Evolutionary conservation across 2,888 invertebrate genomes (phyloP), one percentile per base, ranked within the genome.

Genomic region (Pilophorus perplexus): DNA sequence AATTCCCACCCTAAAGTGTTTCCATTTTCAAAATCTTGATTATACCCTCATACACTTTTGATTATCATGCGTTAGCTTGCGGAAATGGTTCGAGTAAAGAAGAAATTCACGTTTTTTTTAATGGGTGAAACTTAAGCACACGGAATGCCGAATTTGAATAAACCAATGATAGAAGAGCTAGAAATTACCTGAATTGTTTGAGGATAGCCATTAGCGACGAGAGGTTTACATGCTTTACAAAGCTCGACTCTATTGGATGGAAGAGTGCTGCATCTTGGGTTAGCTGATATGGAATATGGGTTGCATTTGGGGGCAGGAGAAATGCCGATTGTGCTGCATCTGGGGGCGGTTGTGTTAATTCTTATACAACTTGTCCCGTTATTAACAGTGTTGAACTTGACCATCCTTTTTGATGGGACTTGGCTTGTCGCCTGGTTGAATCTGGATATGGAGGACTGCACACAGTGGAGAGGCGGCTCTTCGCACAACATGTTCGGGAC

Each of bases 381-480:
- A 40, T 38, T 52, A n/a, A 64, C 38, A 10, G 64, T 54, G 28
- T 65, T 65, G 64, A 65, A 65, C 27, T 65, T 52, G n/a, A 65
- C 64, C 25, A 65, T n/a, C 16, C 62, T 8, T n/a, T 48, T 18
- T n/a, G 10, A 16, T 18, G 62, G 62, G 18, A 46, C 33, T 54
- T 65, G 52, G 3, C 40, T 25, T 8, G 64, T 54, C 0, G 52
- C 27, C 6, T 27, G 40, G 40, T 28, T 54, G 42, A 65, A 52
- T 23, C 44, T 52, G 38, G 42, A 38, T 8, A 65, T 40, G 27
- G 59, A 59, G 14, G 40, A 25, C 27, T 40, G 23, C 6, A 59
- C 59, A 42, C 40, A 42, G 5, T 18, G 18, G 18, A 46, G 27
- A 16, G 62, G 62, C 46, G 62, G 62, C 27, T 65, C 64, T 27